Conservation (phyloP, 2,797 vertebrate genomes). For the Emys orbicularis region DNA sequence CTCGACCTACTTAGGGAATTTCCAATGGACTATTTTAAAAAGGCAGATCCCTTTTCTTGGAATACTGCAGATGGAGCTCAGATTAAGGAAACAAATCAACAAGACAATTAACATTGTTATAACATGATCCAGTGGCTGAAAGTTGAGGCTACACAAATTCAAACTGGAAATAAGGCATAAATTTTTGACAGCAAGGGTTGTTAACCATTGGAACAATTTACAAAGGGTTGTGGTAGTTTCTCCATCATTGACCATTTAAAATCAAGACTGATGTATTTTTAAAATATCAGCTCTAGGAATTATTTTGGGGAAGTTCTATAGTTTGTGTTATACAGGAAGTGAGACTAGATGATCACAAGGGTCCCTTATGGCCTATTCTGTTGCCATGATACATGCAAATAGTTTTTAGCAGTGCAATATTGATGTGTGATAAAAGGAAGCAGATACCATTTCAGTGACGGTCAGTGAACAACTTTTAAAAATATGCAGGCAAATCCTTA, state of each 20-base stretch:
- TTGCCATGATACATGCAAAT: neutral
- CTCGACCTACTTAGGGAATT: neutral
- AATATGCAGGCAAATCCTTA: neutral
- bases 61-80: neutral
- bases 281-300: no score
- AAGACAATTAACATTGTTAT: neutral
- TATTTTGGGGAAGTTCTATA: neutral
- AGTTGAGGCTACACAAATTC: no score
- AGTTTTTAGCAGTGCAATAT: neutral
- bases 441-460: neutral
- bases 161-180: no score
- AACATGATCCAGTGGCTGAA: neutral
- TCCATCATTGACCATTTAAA: no score
- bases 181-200: no score
- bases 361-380: neutral
- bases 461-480: neutral
- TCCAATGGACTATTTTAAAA: neutral
- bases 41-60: neutral
- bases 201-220: no score
- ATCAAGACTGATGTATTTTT: no score
- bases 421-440: neutral
- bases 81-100: neutral
- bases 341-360: neutral
- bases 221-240: no score
- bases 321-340: neutral